These are phyloP conservation scores for Ypsolopha sequella DNA, from an alignment of 2,888 invertebrate genomes.

Conservation along the genomic window DNA sequence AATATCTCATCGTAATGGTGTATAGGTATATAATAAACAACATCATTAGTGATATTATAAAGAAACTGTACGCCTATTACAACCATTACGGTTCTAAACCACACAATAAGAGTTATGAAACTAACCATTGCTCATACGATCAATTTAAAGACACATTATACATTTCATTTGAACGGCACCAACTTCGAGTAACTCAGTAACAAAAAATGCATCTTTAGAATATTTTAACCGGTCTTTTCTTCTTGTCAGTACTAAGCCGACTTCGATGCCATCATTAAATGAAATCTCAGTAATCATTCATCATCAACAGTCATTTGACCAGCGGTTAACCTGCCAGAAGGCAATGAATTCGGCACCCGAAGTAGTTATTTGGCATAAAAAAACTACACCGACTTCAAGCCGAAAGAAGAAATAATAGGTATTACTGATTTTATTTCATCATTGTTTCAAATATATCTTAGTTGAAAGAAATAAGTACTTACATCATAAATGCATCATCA, in stretches of 20 bases:
- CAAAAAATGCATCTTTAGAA: slow-evolving; percentile 13
- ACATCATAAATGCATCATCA: too few species aligned
- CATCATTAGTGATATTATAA: too few species aligned
- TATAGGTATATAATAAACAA: too few species aligned
- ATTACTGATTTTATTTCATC: too few species aligned
- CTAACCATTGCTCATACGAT: slow-evolving; percentile 17
- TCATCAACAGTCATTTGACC: slow-evolving; percentile 59
- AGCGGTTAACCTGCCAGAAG: slow-evolving; percentile 45
- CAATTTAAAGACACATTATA: slow-evolving; percentile 29
- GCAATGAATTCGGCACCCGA: slow-evolving; percentile 30
- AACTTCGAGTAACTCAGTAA: slow-evolving; percentile 1
- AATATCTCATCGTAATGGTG: too few species aligned
- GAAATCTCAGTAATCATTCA: slow-evolving; percentile 65
- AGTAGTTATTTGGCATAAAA: slow-evolving; percentile 29
- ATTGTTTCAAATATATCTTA: too few species aligned
- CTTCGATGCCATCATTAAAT: slow-evolving; percentile 50
- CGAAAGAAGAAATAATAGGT: too few species aligned
- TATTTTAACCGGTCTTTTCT: slow-evolving; percentile 32
- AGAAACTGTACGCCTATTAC: too few species aligned
- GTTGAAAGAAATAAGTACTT: too few species aligned
- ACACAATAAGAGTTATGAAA: too few species aligned
- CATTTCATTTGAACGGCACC: slow-evolving; percentile 33
- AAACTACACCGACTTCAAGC: too few species aligned
- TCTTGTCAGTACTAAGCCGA: slow-evolving; percentile 47
- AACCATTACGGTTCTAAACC: too few species aligned